Evolutionary conservation across 1,140 invertebrate species (phyloP).

Genomic region (Zaprionus ghesquierei): DNA sequence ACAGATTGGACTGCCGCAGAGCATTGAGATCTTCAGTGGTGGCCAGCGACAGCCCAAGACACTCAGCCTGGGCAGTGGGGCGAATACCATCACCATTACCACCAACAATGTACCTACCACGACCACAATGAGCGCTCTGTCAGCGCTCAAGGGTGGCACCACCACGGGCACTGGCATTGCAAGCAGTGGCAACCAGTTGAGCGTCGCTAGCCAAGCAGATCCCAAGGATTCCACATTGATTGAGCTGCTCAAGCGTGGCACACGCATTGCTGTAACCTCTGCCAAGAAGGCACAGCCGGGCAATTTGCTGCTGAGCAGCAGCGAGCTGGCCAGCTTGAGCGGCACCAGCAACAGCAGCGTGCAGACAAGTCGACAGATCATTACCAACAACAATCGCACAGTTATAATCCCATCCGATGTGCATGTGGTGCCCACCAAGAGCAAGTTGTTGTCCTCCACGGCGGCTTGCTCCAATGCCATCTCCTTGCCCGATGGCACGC

Average conservation of each 20-base stretch:
- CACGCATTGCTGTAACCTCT: conserved; percentile 87
- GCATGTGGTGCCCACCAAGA: conserved; percentile 72
- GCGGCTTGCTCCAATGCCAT: conserved; percentile 40
- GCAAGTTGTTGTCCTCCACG: conserved; percentile 38
- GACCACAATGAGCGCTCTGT: conserved; percentile 66
- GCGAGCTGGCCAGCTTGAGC: conserved; percentile 46
- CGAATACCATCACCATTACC: conserved; percentile 73
- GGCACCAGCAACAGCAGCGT: conserved; percentile 18
- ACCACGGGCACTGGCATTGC: conserved; percentile 40
- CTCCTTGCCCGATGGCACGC: conserved; percentile 65
- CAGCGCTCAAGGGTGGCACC: conserved; percentile 57
- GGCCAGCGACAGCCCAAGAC: conserved; percentile 63
- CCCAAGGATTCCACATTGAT: conserved; percentile 85
- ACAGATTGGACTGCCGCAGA: conserved; percentile 75
- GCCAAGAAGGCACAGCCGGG: conserved; percentile 63
- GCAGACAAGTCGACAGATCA: conserved; percentile 67
- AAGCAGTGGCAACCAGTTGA: conserved; percentile 32
- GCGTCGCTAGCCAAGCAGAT: conserved; percentile 61
- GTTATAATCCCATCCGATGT: conserved; percentile 80
- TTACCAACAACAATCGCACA: conserved; percentile 76
- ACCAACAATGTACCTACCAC: conserved; percentile 73
- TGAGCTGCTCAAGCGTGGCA: conserved; percentile 86
- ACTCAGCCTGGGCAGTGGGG: conserved; percentile 55
- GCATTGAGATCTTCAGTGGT: conserved; percentile 77
- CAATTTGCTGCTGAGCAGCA: conserved; percentile 37